Evolutionary conservation across 2,888 invertebrate genomes (phyloP).

Genomic region (Drosophila fungiperda): DNA sequence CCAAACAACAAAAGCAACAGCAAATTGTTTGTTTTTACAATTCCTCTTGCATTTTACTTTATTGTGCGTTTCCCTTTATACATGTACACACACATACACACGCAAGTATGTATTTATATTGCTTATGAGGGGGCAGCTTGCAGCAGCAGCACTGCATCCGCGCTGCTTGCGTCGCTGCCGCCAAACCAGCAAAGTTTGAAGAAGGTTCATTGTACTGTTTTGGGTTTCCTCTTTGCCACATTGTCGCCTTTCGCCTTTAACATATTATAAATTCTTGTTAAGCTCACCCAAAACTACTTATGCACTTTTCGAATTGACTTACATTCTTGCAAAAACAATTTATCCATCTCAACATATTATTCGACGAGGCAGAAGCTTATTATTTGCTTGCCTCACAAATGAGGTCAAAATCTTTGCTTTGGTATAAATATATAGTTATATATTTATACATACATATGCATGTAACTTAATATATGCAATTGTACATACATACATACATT

Average conservation of each 20-base stretch:
- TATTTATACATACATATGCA: not conserved
- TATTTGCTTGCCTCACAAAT: not conserved
- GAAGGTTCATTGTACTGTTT: constrained; percentile 75
- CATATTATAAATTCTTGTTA: constrained; percentile 36
- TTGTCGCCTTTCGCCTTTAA: constrained; percentile 34
- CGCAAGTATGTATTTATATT: constrained; percentile 1
- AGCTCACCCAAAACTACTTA: constrained; percentile 15
- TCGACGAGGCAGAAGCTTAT: not conserved
- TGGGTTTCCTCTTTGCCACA: constrained; percentile 50
- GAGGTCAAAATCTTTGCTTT: not conserved
- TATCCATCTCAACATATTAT: not conserved
- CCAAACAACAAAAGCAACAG: constrained; percentile 45
- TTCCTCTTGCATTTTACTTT: constrained; percentile 66
- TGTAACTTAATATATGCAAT: not conserved
- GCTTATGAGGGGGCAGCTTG: constrained; percentile 30
- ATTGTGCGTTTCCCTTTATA: constrained; percentile 52
- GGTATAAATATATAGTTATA: constrained; percentile 9
- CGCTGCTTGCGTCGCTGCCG: constrained; percentile 44
- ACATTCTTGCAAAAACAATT: not conserved
- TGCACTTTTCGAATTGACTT: not conserved
- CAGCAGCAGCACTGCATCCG: constrained; percentile 35
- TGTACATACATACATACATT: too few species aligned
- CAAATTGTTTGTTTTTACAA: constrained; percentile 75
- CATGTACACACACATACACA: not conserved
- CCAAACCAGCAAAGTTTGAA: constrained; percentile 46